A percentile compares a stretch with the other conserved stretches of the same genome.
phyloP scores from a whole-genome alignment of 2,888 invertebrate species.

The Patella ulyssiponensis region DNA sequence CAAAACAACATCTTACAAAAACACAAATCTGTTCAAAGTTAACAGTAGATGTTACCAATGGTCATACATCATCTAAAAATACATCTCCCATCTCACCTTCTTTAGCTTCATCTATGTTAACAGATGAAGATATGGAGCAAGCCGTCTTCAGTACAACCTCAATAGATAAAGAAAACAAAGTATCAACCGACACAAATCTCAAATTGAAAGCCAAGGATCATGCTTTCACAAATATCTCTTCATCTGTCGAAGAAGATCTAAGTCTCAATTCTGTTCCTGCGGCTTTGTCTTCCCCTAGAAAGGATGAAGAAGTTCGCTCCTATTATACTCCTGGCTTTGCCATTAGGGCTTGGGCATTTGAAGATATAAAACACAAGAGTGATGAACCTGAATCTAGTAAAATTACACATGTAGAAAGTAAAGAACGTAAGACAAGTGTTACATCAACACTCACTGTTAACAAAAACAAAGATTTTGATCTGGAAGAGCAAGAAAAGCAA shows the following conservation, averaged over 20 bases:
- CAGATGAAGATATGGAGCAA: neutral
- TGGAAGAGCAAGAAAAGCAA: neutral
- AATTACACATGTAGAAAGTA: neutral
- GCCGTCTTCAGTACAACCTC: conserved; percentile 2
- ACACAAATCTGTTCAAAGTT: neutral
- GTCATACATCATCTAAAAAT: neutral
- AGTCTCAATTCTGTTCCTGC: neutral
- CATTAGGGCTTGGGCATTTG: conserved; percentile 36
- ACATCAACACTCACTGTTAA: conserved; percentile 9
- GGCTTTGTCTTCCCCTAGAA: neutral
- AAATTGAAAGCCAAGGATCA: neutral
- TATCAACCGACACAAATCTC: neutral
- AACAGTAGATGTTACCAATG: neutral
- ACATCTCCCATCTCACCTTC: neutral
- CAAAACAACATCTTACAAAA: neutral
- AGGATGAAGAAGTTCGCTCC: neutral
- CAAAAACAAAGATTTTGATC: neutral
- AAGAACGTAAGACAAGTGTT: conserved; percentile 2
- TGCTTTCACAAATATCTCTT: neutral
- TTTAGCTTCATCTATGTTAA: neutral
- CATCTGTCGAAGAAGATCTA: neutral
- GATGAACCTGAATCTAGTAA: neutral
- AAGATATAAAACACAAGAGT: conserved; percentile 32
- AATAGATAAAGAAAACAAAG: neutral
- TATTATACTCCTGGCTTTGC: conserved; percentile 36